A percentile compares a stretch with the other conserved stretches of the same genome.
These are phyloP conservation scores for Centropristis striata DNA, from an alignment of 2,113 vertebrate species.

Conservation along the genomic window DNA sequence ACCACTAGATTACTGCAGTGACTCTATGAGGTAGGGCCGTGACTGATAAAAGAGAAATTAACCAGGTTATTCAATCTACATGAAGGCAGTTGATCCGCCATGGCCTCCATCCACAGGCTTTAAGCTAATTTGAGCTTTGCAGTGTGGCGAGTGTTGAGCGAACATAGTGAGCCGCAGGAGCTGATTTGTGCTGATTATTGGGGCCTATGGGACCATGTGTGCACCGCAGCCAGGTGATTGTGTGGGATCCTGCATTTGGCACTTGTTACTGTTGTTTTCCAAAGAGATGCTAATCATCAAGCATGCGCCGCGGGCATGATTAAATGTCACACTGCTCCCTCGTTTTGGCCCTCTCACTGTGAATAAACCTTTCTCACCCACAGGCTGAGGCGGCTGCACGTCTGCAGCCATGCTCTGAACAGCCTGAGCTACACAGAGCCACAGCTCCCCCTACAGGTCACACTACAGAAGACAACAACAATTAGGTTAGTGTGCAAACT, in stretches of 20 bases:
- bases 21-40: neutral
- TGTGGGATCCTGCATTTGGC: conserved; percentile 64
- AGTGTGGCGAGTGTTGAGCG: conserved; percentile 36
- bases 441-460: conserved; percentile 73
- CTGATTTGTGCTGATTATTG: conserved; percentile 59
- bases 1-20: neutral
- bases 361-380: conserved; percentile 58
- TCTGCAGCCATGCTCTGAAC: conserved; percentile 3
- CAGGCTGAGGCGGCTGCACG: conserved; percentile 2
- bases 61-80: neutral
- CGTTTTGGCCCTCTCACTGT: conserved; percentile 54
- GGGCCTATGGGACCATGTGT: conserved; percentile 31
- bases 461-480: conserved; percentile 11
- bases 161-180: conserved; percentile 36
- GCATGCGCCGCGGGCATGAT: conserved; percentile 65
- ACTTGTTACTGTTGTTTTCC: conserved; percentile 67
- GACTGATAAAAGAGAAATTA: conserved; percentile 11
- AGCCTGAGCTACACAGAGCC: conserved; percentile 34
- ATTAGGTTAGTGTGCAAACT: neutral
- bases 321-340: conserved; percentile 74
- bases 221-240: conserved; percentile 62
- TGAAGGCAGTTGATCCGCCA: neutral
- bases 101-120: neutral
- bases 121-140: conserved; percentile 24
- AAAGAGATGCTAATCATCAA: conserved; percentile 75